Evolutionary conservation across 2,888 invertebrate species (phyloP).

Genomic region (Drosophila siamana): DNA sequence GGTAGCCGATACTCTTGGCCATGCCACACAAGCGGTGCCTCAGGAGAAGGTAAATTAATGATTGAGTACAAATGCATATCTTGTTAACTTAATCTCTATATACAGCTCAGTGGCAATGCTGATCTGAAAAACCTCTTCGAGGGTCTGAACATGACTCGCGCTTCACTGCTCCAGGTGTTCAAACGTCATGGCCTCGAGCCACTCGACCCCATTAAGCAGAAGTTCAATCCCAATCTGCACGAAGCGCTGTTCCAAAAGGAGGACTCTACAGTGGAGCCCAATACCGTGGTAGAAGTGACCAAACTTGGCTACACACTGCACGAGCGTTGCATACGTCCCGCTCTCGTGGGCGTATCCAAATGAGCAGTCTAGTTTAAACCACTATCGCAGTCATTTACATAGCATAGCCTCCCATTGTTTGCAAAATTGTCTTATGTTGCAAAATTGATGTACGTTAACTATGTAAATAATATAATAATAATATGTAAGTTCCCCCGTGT

Average conservation of each 20-base stretch:
- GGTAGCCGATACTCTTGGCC: constrained; percentile 95
- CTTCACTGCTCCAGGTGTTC: constrained; percentile 94
- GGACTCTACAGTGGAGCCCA: constrained; percentile 92
- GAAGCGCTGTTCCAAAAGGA: constrained; percentile 98
- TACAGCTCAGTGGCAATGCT: constrained; percentile 36
- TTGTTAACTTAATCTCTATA: not conserved
- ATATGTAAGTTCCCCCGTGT: constrained; percentile 23
- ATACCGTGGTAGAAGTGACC: constrained; percentile 95
- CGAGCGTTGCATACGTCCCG: constrained; percentile 97
- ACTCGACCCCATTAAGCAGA: constrained; percentile 95
- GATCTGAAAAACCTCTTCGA: constrained; percentile 92
- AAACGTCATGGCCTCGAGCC: constrained; percentile 94
- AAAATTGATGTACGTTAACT: constrained; percentile 65
- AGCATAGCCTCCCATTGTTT: constrained; percentile 44
- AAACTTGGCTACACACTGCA: constrained; percentile 98
- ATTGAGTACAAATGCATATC: not conserved
- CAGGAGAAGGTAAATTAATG: constrained; percentile 88
- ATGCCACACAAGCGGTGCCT: constrained; percentile 95
- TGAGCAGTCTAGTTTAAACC: constrained; percentile 18
- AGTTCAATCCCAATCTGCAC: constrained; percentile 98
- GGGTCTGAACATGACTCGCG: constrained; percentile 95
- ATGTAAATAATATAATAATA: constrained; percentile 54
- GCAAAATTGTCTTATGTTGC: constrained; percentile 67
- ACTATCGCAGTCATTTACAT: constrained; percentile 41
- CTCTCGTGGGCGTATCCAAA: constrained; percentile 97